Base-by-base conservation (phyloP, 2,888 invertebrate genomes). In the Argynnis bischoffii region DNA sequence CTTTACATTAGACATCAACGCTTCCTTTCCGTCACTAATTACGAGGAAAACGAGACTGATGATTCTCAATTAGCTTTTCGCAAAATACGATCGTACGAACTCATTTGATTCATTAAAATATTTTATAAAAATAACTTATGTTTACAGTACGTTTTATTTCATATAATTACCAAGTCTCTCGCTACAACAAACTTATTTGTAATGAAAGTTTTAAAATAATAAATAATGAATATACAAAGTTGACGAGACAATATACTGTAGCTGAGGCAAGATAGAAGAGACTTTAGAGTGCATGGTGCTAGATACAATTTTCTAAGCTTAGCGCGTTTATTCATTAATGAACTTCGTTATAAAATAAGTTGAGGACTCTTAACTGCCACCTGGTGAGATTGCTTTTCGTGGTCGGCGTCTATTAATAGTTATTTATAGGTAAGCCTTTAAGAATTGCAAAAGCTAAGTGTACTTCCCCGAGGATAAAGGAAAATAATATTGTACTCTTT, bases 321-420 rank as follows among this genome's bases (percentile, higher is more conserved):
- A 71, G 71, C 74, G 72, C 69, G 70, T 69, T 71, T 66, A 72
- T 79, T 82, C 84, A 85, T 89, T 90, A 90, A 90, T 86, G 88
- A 88, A 84, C 83, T 87, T 85, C 83, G 88, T 89, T 89, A 90
- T 90, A 90, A 90, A 90, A 87, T 87, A 87, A 85, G 83, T 81
- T 80, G 85, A 87, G 84, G 83, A 87, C 85, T 83, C 85, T 89
- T 87, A 90, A 86, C 86, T 89, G 87, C 88, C 89, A 88, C 85
- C 82, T 83, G 77, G 83, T 78, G 84, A 89, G 87, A 91, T 91
- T 90, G 88, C 88, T 89, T 90, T 89, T 89, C 89, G 90, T 88
- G 88, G 89, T 88, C 83, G 85, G 84, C 79, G 81, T 85, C 84
- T 88, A 85, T 87, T 89, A 89, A 88, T 89, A 87, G 84, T 87